phyloP scores from a whole-genome alignment of 1,140 invertebrate species.

The Micrasema minimum region DNA sequence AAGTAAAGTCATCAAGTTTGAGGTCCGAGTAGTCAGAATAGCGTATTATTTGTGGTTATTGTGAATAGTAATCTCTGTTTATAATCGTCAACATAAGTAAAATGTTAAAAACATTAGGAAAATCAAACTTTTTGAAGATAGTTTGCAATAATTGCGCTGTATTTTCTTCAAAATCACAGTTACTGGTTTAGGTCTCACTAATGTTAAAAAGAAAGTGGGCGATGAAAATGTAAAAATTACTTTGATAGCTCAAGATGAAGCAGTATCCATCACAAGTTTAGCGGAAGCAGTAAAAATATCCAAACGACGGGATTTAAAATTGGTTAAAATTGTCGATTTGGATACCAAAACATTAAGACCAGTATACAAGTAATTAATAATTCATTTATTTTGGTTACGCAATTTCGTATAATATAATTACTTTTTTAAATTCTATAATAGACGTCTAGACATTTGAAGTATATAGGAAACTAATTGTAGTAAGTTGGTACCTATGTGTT shows the following conservation, averaged over 20 bases:
- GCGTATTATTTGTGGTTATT: too few relatives aligned
- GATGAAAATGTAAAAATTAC: conserved; percentile 37
- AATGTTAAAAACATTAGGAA: conserved; percentile 42
- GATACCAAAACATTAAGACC: conserved; percentile 72
- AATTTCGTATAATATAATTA: too few relatives aligned
- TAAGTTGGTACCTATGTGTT: too few relatives aligned
- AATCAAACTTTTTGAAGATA: conserved; percentile 7
- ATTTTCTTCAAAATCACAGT: conserved; percentile 23
- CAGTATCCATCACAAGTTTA: conserved; percentile 31
- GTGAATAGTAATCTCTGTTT: too few relatives aligned
- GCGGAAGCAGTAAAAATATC: conserved; percentile 71
- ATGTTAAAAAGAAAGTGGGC: conserved; percentile 32
- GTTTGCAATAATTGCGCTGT: conserved; percentile 12
- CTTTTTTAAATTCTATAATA: too few relatives aligned
- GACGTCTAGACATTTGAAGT: too few relatives aligned
- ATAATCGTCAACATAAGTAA: too few relatives aligned
- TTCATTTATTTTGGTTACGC: too few relatives aligned
- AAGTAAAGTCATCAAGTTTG: too few relatives aligned
- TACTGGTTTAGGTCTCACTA: not conserved
- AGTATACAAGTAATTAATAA: conserved; percentile 72
- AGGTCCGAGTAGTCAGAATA: too few relatives aligned
- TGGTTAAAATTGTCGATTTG: conserved; percentile 72
- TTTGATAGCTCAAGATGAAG: conserved; percentile 22
- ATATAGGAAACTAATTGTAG: too few relatives aligned
- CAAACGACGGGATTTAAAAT: conserved; percentile 70